Base-by-base conservation (phyloP, 2,888 invertebrate species). In the Ophonus ardosiacus region DNA sequence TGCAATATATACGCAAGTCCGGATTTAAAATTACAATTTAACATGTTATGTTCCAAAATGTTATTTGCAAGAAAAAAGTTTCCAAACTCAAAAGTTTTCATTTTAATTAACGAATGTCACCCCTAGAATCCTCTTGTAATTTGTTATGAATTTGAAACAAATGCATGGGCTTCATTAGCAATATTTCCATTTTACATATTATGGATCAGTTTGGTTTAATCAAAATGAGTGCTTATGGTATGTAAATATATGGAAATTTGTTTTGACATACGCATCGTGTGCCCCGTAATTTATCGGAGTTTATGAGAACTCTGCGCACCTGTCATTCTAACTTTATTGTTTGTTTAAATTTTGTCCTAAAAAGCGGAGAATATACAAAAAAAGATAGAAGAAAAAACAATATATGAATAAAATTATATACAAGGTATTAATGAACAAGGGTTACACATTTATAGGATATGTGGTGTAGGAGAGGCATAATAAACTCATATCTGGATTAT, bases 141-240 rank as follows among this genome's bases (percentile, higher is more conserved):
- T 43, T 51, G 71, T 43, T 74, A 40, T 74, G 18, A 74, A 74
- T 74, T 74, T 74, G 40, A 74, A 43, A 57, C 78, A 78, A 76
- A 76, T 76, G n/a, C 43, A 81, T 83, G 59, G 71, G 15, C 38
- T 83, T 76, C 57, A 83, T 83, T 83, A 83, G 83, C 74, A 43
- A 83, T 83, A 83, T 83, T 83, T 83, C 71, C 83, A 83, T 83
- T 83, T 83, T 68, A 24, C 59, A 83, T 83, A 74, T 81, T 68
- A 15, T 40, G 56, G 83, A 43, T 71, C 56, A 65, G 82, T 82
- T 71, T 57, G 74, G 71, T 76, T 84, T 78, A 84, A 84, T 84
- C 84, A 84, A 84, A 84, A 84, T 61, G 56, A 84, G 84, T 84
- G 84, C 84, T 84, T 84, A 83, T 83, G 61, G 71, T 83, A 83